Base-by-base conservation (phyloP, 2,797 vertebrate species). In the Poecile montanus region DNA sequence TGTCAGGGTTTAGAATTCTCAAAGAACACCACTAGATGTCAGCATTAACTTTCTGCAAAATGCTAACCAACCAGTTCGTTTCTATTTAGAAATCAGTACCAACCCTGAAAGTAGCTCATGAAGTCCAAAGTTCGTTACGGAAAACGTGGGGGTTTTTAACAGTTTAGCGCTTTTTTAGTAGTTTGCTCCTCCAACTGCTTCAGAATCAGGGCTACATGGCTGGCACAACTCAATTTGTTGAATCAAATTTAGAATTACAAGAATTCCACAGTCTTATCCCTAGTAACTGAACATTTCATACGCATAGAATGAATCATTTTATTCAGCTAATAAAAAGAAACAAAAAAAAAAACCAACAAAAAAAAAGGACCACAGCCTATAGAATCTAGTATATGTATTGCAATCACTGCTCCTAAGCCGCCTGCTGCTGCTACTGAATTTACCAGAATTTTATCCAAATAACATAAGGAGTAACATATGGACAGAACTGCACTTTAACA, bases 1-100 rank as follows among this genome's bases (percentile, higher is more conserved):
- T 50, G 16, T 47, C 57, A 9, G 8, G 2, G 5, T 65, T 84
- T 73, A 25, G 60, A 44, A 45, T 10, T 13, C 25, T 67, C 50
- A 40, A 61, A 89, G 26, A 38, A 5, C 6, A 73, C 77, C 97
- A 86, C 91, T 74, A 95, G 97, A 85, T 97, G 97, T 82, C 96
- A 97, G 54, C 12, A 57, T 70, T 38, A 89, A 83, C 94, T 74
- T 42, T 77, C 73, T 53, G 26, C 36, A 91, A 72, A 75, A 45
- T 5, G 6, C 30, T 12, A 29, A 17, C 1, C 1, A 50, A 7
- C 6, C 0, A 0, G 8, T 50, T 38, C 2, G 16, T 44, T 65
- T 76, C 47, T 71, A 0, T 32, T 44, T 10, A 15, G 20, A 36
- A 27, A 4, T 20, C 2, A 2, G 0, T 8, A 7, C 19, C n/a